These are phyloP conservation scores for Agapornis canus DNA, from an alignment of 2,797 vertebrate species.

Conservation along the genomic window DNA sequence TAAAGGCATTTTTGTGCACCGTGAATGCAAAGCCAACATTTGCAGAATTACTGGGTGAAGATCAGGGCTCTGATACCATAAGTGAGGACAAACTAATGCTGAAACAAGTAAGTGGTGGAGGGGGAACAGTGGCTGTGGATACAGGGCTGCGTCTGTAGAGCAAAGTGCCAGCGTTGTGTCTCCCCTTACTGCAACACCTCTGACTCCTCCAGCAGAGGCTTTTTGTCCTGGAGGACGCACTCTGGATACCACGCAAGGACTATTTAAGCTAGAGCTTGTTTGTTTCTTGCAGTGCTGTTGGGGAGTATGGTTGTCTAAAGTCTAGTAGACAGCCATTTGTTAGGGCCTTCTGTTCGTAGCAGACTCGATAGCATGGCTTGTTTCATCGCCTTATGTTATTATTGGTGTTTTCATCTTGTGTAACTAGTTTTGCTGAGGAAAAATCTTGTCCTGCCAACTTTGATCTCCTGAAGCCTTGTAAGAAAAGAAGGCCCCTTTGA, in stretches of 20 bases:
- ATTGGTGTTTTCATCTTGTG: conserved; percentile 41
- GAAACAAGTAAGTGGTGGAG: background rate
- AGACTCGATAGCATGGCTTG: background rate
- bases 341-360: conserved; percentile 22
- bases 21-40: background rate
- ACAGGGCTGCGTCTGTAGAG: accelerated
- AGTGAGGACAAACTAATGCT: background rate
- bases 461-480: background rate
- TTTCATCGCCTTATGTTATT: conserved; percentile 16
- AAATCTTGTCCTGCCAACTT: background rate
- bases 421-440: conserved; percentile 20
- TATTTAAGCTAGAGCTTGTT: background rate
- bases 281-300: background rate
- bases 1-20: background rate
- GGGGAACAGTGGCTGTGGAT: accelerated
- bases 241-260: accelerated
- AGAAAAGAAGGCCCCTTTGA: background rate
- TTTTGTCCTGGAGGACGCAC: background rate
- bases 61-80: background rate
- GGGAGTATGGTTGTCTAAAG: background rate
- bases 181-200: background rate
- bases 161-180: background rate
- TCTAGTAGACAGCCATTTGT: background rate
- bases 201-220: background rate
- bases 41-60: background rate